phyloP scores from a whole-genome alignment of 2,888 invertebrate species.

The Eurois occulta region DNA sequence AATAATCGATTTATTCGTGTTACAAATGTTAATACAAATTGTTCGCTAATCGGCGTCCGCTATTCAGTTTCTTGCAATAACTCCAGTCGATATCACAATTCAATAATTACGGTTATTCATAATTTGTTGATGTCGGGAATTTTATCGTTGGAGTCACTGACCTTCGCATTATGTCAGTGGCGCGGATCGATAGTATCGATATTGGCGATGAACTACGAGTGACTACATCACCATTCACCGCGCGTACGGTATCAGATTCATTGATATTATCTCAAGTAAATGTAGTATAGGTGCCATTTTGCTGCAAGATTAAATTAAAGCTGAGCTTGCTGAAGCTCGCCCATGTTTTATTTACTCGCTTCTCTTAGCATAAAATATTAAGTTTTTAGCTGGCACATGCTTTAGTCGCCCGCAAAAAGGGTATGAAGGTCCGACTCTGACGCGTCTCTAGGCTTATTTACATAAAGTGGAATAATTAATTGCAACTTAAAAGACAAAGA shows the following conservation, averaged over 20 bases:
- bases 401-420: slow-evolving; percentile 77
- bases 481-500: slow-evolving; percentile 88
- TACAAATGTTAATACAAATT: slow-evolving; percentile 51
- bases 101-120: slow-evolving; percentile 77
- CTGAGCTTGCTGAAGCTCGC: slow-evolving; percentile 47
- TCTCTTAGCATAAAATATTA: slow-evolving; percentile 76
- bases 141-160: slow-evolving; percentile 73
- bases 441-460: slow-evolving; percentile 82
- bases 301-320: slow-evolving; percentile 55
- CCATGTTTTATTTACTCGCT: slow-evolving; percentile 73
- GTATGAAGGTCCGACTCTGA: slow-evolving; percentile 75
- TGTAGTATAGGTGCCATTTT: slow-evolving; percentile 42
- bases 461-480: slow-evolving; percentile 90
- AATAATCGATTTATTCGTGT: slow-evolving; percentile 65
- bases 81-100: slow-evolving; percentile 72
- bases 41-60: slow-evolving; percentile 59
- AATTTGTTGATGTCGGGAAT: slow-evolving; percentile 69
- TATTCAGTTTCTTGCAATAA: slow-evolving; percentile 61
- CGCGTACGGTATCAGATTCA: slow-evolving; percentile 47
- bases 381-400: slow-evolving; percentile 74
- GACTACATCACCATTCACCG: slow-evolving; percentile 59
- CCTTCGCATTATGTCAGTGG: slow-evolving; percentile 75
- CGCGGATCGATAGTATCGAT: slow-evolving; percentile 67
- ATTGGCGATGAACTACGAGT: slow-evolving; percentile 46
- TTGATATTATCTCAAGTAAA: slow-evolving; percentile 57